Percentiles rank a stretch among this genome's conserved stretches.
These are phyloP conservation scores for Dysidea cf. avara DNA, from an alignment of 37 sponge, comb jelly and placozoan species.

Conservation along the genomic window DNA sequence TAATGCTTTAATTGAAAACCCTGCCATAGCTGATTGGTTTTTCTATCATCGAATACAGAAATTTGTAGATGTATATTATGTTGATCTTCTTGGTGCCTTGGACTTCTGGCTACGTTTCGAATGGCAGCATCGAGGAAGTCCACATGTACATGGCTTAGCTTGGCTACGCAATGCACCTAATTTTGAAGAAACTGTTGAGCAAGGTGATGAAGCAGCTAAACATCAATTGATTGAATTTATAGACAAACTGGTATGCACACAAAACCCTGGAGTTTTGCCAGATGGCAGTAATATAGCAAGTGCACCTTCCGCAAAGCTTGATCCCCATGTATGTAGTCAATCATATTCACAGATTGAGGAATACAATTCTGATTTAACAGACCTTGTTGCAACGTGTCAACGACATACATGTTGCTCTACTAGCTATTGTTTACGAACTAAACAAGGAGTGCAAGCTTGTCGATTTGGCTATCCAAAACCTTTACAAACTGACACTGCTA, in stretches of 20 bases:
- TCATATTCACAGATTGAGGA: constrained; percentile 21
- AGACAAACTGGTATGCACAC: constrained; percentile 12
- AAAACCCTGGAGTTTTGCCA: constrained; percentile 34
- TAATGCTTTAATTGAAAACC: constrained; percentile 23
- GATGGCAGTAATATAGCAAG: constrained; percentile 10
- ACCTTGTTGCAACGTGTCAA: constrained; percentile 48
- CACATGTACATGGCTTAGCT: constrained; percentile 46
- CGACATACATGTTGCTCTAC: constrained; percentile 40
- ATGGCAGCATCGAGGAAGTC: too few species aligned
- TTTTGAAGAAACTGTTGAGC: constrained; percentile 16
- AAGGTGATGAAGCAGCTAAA: constrained; percentile 14
- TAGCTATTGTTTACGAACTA: constrained; percentile 19
- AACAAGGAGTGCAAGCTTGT: constrained; percentile 21
- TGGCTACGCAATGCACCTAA: constrained; percentile 44
- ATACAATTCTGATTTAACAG: constrained; percentile 10
- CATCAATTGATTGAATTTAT: constrained; percentile 18
- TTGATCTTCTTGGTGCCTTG: constrained; percentile 27
- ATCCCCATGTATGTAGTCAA: constrained; percentile 21
- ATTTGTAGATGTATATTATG: constrained; percentile 23
- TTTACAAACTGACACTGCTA: constrained; percentile 8
- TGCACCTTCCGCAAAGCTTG: constrained; percentile 5
- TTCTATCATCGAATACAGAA: constrained; percentile 19
- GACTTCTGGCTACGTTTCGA: too few species aligned
- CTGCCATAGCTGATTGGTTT: constrained; percentile 46
- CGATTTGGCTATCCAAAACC: constrained; percentile 47